Base-by-base conservation (phyloP, 2,797 vertebrate genomes). In the Champsocephalus esox region DNA sequence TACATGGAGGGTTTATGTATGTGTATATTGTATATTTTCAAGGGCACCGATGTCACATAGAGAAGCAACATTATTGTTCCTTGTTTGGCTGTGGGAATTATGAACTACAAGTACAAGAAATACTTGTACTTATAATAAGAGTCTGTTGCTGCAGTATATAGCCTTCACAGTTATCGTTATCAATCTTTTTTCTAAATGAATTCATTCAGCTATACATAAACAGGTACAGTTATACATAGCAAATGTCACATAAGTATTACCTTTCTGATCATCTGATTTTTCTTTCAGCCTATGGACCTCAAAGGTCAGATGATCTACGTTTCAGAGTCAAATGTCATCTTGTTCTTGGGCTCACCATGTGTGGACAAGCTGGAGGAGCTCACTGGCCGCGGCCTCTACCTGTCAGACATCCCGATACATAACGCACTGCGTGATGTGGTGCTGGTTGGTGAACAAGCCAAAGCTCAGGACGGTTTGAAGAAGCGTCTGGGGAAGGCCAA, bases 301-400 rank as follows among this genome's bases (percentile, higher is more conserved):
- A 99, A 99, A 94, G 98, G 98, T 73, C 98, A 99, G 90, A 99
- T 99, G 98, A 97, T 99, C 89, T 99, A 97, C 79, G 96, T 98
- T 70, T 92, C 97, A 21, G 98, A 99, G 88, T 98, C 96, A 75
- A 97, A 96, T 24, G 95, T 94, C 14, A 95, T 99, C 84, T 90
- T 99, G 44, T 99, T 99, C 87, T 79, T 99, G 93, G 98, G 98
- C 60, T 99, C 98, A 0, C 98, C 98, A 0, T 98, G 98, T 71
- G 98, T 99, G 84, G 98, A 99, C 85, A 96, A 96, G 87, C 88
- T 99, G 70, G 98, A 99, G 89, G 97, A 99, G 93, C 96, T 99
- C 62, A 99, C 96, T 3, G 98, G 98, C 55, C 95, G 96, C 1
- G 98, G 98, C 64, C 94, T 99, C 73, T 99, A 99, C 82, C 94